Conservation (phyloP, 2,888 invertebrate genomes). For the Nemurella pictetii region DNA sequence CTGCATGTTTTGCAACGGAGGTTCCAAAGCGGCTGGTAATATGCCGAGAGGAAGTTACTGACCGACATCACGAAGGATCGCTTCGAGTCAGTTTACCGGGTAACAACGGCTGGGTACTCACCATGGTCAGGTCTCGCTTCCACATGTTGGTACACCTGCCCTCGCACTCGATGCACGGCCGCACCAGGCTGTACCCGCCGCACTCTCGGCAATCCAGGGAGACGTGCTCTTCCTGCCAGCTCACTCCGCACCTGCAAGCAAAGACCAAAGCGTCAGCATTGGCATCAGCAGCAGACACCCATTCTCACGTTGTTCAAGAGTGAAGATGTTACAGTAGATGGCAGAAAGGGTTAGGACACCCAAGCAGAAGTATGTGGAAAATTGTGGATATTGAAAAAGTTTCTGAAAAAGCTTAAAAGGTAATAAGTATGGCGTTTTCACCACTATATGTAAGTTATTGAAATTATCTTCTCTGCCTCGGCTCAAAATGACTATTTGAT, state of each 20-base stretch:
- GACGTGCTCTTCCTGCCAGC: conserved; percentile 77
- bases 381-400: no score
- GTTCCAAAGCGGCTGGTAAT: no score
- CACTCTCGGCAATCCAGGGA: conserved; percentile 79
- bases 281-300: no score
- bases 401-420: no score
- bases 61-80: no score
- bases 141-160: conserved; percentile 72
- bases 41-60: no score
- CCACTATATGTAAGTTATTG: background rate
- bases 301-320: background rate
- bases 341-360: background rate
- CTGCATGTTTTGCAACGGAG: no score
- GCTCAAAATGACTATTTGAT: background rate
- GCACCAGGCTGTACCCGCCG: conserved; percentile 73
- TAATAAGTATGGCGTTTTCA: background rate
- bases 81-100: background rate
- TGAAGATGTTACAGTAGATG: background rate
- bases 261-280: no score
- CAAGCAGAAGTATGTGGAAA: background rate
- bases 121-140: conserved; percentile 78
- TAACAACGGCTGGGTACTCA: no score
- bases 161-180: conserved; percentile 76
- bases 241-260: conserved; percentile 72
- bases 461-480: background rate